Evolutionary conservation across 2,888 invertebrate species (phyloP).

Genomic region (Lasioglossum oenotherae): DNA sequence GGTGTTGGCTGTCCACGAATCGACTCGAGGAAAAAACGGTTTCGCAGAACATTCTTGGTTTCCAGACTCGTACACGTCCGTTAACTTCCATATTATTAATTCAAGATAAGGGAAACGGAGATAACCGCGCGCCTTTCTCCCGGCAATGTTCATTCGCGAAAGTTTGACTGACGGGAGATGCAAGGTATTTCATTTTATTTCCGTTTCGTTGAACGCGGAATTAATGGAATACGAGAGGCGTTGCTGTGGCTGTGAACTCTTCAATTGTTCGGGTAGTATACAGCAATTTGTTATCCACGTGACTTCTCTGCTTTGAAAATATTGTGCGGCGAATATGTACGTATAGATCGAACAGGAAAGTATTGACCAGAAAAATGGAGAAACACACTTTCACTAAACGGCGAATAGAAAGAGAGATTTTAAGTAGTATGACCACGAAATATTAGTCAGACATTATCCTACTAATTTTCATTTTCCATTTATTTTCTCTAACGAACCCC

Average conservation of each 20-base stretch:
- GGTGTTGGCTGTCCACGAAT: neutral
- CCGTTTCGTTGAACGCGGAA: neutral
- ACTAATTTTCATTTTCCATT: neutral
- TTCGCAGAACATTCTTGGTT: neutral
- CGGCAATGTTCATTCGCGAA: neutral
- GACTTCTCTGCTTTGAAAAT: neutral
- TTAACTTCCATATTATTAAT: constrained; percentile 1
- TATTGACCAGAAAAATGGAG: neutral
- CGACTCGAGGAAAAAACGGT: neutral
- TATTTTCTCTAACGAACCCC: neutral
- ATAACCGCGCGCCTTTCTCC: neutral
- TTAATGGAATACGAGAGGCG: neutral
- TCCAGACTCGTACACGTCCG: neutral
- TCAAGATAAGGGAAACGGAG: neutral
- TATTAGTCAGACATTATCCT: neutral
- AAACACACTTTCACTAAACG: neutral
- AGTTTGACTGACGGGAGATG: neutral
- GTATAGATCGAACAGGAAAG: neutral
- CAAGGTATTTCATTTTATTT: neutral
- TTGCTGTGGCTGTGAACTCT: neutral
- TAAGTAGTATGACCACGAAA: neutral
- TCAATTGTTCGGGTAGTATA: neutral
- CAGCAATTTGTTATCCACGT: neutral
- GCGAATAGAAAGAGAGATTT: neutral
- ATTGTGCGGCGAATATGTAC: neutral